These are phyloP conservation scores for Lasioglossum malachurum DNA, from an alignment of 2,888 invertebrate species.

Conservation along the genomic window DNA sequence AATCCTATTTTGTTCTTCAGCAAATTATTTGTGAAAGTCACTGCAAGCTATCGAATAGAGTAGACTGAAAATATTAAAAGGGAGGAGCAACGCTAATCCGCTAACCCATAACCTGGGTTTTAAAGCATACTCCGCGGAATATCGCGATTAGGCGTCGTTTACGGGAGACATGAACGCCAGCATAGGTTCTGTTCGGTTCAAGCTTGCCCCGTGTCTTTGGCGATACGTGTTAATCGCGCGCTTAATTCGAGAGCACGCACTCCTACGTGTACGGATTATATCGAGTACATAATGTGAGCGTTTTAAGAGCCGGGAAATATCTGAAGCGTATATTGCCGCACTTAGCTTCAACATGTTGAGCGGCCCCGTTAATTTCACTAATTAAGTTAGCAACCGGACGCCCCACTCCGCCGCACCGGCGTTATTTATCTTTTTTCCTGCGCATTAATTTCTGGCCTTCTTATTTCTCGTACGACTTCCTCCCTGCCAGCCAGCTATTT, in stretches of 20 bases:
- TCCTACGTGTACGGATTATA: constrained; percentile 64
- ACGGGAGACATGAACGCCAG: constrained; percentile 30
- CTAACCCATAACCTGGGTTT: not conserved
- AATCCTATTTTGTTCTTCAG: no score
- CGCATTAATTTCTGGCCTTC: constrained; percentile 61
- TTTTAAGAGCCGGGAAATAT: constrained; percentile 75
- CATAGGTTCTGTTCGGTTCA: constrained; percentile 15
- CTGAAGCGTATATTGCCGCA: constrained; percentile 71
- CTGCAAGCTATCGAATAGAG: not conserved
- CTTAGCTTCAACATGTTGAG: constrained; percentile 79
- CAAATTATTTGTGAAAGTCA: no score
- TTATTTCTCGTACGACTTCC: constrained; percentile 63
- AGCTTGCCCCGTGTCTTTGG: constrained; percentile 57
- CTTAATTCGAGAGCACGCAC: constrained; percentile 67
- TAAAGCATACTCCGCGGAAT: not conserved
- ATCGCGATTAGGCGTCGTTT: not conserved
- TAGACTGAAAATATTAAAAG: not conserved
- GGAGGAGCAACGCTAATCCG: not conserved
- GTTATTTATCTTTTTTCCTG: constrained; percentile 74
- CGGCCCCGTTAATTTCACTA: constrained; percentile 83
- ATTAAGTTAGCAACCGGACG: constrained; percentile 82
- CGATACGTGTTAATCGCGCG: constrained; percentile 72
- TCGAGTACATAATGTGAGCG: constrained; percentile 69
- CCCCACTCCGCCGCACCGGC: constrained; percentile 67
- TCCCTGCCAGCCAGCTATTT: constrained; percentile 57